Conservation (phyloP, 2,797 vertebrate genomes). For the Betta splendens region DNA sequence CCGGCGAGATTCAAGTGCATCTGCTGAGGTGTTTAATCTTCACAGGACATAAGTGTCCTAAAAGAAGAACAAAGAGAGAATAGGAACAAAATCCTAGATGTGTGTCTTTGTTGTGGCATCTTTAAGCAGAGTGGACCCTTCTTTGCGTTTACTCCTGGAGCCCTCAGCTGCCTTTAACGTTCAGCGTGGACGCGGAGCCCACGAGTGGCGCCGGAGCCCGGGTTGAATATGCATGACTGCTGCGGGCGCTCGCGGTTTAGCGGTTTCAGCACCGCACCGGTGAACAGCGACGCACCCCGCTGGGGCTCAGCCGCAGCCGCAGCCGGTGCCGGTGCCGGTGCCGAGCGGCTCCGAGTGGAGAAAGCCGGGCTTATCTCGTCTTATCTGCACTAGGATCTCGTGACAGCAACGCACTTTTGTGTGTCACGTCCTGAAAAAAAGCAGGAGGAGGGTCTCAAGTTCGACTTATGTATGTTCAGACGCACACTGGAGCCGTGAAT, state of each 20-base stretch:
- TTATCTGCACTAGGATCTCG: no score
- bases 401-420: no score
- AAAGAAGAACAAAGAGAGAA: no score
- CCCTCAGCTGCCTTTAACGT: constrained; percentile 31
- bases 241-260: constrained; percentile 39
- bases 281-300: constrained; percentile 61
- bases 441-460: constrained; percentile 6
- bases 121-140: constrained; percentile 3
- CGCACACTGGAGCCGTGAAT: no score
- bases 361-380: constrained; percentile 61
- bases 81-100: neutral
- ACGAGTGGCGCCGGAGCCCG: constrained; percentile 47
- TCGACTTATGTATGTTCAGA: no score
- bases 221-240: constrained; percentile 61
- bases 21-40: constrained; percentile 11
- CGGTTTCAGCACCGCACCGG: constrained; percentile 64
- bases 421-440: no score
- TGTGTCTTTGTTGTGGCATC: neutral
- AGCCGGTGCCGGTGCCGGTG: no score
- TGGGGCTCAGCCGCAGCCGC: constrained; percentile 46
- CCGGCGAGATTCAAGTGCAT: constrained; percentile 26
- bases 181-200: constrained; percentile 40
- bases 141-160: constrained; percentile 33
- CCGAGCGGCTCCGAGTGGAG: constrained; percentile 45
- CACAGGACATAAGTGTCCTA: constrained; percentile 5